Evolutionary conservation across 2,888 invertebrate species (phyloP).

Genomic region (Allygus modestus): DNA sequence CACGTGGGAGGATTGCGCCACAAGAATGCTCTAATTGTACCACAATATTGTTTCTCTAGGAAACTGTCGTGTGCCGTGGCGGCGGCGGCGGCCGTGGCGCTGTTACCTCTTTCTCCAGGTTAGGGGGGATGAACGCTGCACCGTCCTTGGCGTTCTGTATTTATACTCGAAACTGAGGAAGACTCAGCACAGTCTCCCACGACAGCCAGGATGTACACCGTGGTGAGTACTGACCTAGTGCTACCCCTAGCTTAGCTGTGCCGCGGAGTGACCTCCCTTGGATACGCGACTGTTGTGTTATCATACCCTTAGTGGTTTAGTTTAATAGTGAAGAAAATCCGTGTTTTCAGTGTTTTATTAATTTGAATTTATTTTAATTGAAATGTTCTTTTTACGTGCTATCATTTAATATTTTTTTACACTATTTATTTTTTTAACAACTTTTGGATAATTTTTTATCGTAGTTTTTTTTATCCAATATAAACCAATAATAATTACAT

Average conservation of each 20-base stretch:
- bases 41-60: constrained; percentile 53
- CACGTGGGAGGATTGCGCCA: constrained; percentile 56
- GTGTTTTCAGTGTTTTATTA: too few relatives aligned
- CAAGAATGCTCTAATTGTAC: constrained; percentile 58
- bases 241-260: not conserved
- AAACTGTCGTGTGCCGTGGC: constrained; percentile 51
- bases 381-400: too few relatives aligned
- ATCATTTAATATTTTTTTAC: too few relatives aligned
- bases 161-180: constrained; percentile 49
- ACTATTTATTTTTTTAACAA: too few relatives aligned
- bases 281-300: not conserved
- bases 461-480: too few relatives aligned
- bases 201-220: constrained; percentile 43
- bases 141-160: constrained; percentile 53
- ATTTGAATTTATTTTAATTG: too few relatives aligned
- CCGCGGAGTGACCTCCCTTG: not conserved
- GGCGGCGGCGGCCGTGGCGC: constrained; percentile 44
- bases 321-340: too few relatives aligned
- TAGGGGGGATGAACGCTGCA: constrained; percentile 50
- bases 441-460: too few relatives aligned
- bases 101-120: constrained; percentile 38
- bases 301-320: too few relatives aligned
- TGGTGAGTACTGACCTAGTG: constrained; percentile 52
- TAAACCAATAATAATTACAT: too few relatives aligned
- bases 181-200: constrained; percentile 42